Base-by-base conservation (phyloP, 1,140 invertebrate genomes). In the Cotesia chilonis region DNA sequence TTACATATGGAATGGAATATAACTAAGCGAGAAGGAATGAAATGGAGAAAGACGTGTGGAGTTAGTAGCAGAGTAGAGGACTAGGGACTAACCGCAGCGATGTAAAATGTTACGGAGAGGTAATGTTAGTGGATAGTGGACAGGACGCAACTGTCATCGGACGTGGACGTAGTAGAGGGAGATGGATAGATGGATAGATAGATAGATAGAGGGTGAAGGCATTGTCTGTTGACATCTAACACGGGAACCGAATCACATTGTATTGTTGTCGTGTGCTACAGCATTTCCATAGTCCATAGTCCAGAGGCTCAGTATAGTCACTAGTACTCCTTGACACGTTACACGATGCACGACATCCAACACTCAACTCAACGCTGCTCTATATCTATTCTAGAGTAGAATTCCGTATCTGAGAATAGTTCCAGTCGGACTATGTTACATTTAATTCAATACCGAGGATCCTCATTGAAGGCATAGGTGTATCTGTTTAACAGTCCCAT, bases 131-230 rank as follows among this genome's bases (percentile, higher is more conserved):
- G 41, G 41, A 47, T 10, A 2, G 6, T 59, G 57, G 57, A 59
- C 57, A 59, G 79, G 75, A 76, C 41, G 72, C 54, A 64, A 74
- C 66, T 68, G 36, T 60, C 73, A 65, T 67, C 47, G 64, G 72
- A 73, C 17, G 20, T 28, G 28, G 28, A 28, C 28, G 17, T 17
- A 28, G 28, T 41, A 55, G 51, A 12, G 51, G 10, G 60, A 68
- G 71, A 51, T 60, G 55, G 17, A 47, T 60, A 55, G 63, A 52
- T 65, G 69, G 68, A 55, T 68, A 66, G 71, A 52, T 68, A 60
- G 68, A 61, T 51, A 70, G 71, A 71, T 72, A 70, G 59, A 70
- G 68, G 59, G 68, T 68, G 66, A 68, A 51, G 54, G 66, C 51
- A 68, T 68, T 68, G 66, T 68, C 66, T 68, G 54, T 51, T 0